phyloP scores from a whole-genome alignment of 2,888 invertebrate species.

The Conops quadrifasciatus region DNA sequence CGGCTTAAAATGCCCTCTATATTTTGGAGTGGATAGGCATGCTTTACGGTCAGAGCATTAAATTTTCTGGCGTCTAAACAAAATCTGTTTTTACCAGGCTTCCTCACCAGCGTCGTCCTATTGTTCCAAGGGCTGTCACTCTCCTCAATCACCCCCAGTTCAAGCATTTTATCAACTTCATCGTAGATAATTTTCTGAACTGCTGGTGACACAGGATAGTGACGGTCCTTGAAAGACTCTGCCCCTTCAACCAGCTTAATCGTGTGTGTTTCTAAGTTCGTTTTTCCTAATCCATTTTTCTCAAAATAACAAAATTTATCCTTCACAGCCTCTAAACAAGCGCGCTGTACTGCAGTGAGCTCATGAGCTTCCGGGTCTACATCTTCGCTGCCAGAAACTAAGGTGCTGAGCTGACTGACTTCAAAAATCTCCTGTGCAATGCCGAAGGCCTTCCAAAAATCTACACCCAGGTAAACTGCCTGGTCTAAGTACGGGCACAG shows the following conservation, averaged over 20 bases:
- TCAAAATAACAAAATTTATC: background rate
- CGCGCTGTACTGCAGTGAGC: background rate
- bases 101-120: background rate
- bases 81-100: background rate
- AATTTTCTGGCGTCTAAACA: slow-evolving; percentile 4
- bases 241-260: no score
- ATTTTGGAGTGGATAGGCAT: no score
- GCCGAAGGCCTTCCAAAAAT: background rate
- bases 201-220: slow-evolving; percentile 1
- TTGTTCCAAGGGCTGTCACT: background rate
- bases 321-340: background rate
- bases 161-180: background rate
- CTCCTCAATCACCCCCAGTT: background rate
- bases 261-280: no score
- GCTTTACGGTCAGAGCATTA: background rate
- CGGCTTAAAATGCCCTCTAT: no score
- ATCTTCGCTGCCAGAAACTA: background rate
- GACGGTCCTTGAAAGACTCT: background rate
- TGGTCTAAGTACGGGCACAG: no score
- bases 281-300: background rate
- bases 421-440: background rate
- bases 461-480: background rate
- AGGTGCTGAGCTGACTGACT: background rate
- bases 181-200: slow-evolving; percentile 4
- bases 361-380: background rate